A percentile compares a stretch with the other conserved stretches of the same genome.
Conservation (phyloP, 2,888 invertebrate genomes). For the Osedax fenrisi region DNA sequence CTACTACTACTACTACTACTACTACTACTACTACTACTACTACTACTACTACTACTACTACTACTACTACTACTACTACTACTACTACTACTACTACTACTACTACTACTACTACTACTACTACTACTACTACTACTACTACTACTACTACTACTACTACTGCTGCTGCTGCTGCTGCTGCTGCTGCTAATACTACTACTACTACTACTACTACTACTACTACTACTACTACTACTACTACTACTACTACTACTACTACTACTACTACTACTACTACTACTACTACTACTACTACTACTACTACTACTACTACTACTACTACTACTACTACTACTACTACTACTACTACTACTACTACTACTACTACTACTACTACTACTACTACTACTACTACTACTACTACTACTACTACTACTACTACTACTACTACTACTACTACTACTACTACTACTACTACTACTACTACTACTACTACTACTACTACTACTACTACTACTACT, state of each 20-base stretch:
- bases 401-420: neutral
- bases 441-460: neutral
- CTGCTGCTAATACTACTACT: too few species aligned
- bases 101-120: too few species aligned
- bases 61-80: neutral
- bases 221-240: constrained; percentile 25
- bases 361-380: constrained; percentile 21
- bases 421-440: neutral
- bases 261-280: constrained; percentile 21
- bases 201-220: constrained; percentile 24
- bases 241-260: constrained; percentile 24
- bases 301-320: constrained; percentile 22
- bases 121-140: too few species aligned
- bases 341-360: constrained; percentile 24
- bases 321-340: constrained; percentile 23
- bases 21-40: constrained; percentile 7
- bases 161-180: neutral
- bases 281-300: constrained; percentile 22
- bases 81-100: neutral
- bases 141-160: too few species aligned
- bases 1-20: constrained; percentile 18
- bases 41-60: constrained; percentile 10
- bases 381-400: neutral
- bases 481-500: constrained; percentile 7
- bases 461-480: constrained; percentile 5